Conservation (phyloP, 2,888 invertebrate genomes). For the Suillia variegata region DNA sequence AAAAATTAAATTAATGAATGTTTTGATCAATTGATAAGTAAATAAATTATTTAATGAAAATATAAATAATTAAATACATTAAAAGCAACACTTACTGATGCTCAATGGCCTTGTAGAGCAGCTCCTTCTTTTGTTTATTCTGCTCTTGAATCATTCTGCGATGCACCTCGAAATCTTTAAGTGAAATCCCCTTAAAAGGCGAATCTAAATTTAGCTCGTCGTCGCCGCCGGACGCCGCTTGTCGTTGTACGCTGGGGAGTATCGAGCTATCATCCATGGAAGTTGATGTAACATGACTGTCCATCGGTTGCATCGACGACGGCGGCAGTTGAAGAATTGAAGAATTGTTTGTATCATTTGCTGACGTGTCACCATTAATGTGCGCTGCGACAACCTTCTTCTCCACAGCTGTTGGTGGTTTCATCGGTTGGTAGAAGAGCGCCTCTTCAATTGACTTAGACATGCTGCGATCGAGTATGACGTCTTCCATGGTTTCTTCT, state of each 20-base stretch:
- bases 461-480: slow-evolving; percentile 47
- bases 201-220: slow-evolving; percentile 44
- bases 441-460: slow-evolving; percentile 56
- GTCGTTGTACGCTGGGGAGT: slow-evolving; percentile 28
- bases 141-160: slow-evolving; percentile 81
- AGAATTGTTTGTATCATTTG: slow-evolving; percentile 33
- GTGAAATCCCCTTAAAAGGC: slow-evolving; percentile 64
- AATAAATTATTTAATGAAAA: too few relatives aligned
- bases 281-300: slow-evolving; percentile 30
- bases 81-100: slow-evolving; percentile 69
- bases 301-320: slow-evolving; percentile 23
- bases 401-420: background rate
- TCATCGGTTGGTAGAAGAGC: slow-evolving; percentile 46
- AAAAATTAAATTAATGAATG: too few relatives aligned
- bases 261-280: slow-evolving; percentile 41
- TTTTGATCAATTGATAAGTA: too few relatives aligned
- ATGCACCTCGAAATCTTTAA: slow-evolving; percentile 72
- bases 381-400: background rate
- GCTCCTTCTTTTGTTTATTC: slow-evolving; percentile 76
- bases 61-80: too few relatives aligned
- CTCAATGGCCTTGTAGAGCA: slow-evolving; percentile 74
- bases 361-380: slow-evolving; percentile 35
- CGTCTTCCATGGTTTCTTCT: slow-evolving; percentile 37
- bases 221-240: slow-evolving; percentile 22
- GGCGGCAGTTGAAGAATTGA: slow-evolving; percentile 44